Conservation (phyloP, 2,797 vertebrate genomes). For the Craterocephalus amniculus region DNA sequence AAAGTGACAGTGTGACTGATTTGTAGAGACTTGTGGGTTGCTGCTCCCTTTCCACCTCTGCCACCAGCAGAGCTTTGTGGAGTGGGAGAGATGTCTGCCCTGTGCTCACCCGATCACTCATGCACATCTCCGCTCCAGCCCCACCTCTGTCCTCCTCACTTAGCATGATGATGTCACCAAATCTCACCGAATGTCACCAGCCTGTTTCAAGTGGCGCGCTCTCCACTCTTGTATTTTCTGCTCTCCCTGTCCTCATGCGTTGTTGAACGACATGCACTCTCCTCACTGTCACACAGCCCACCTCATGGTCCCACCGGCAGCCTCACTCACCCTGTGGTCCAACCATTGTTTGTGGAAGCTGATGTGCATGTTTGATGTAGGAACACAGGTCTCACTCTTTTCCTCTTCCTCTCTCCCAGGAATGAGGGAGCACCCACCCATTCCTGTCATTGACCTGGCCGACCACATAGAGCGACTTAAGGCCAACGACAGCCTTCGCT, state of each 20-base stretch:
- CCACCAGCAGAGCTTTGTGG: conserved; percentile 60
- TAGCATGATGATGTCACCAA: conserved; percentile 78
- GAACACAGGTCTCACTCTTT: conserved; percentile 45
- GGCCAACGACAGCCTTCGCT: conserved; percentile 94
- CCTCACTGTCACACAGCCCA: conserved; percentile 71
- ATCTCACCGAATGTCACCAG: conserved; percentile 66
- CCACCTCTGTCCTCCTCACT: conserved; percentile 71
- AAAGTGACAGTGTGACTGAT: conserved; percentile 77
- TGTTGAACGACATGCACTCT: conserved; percentile 71
- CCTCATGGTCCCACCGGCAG: conserved; percentile 75
- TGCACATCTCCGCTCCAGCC: conserved; percentile 68
- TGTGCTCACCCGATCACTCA: conserved; percentile 76
- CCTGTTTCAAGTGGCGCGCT: conserved; percentile 56
- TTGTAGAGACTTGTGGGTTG: conserved; percentile 68
- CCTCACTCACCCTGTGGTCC: conserved; percentile 73
- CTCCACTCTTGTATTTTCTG: conserved; percentile 24
- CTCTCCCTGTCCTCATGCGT: conserved; percentile 66
- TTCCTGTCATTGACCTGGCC: conserved; percentile 85
- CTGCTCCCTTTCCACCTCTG: conserved; percentile 69
- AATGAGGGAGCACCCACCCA: conserved; percentile 92
- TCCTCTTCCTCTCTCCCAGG: conserved; percentile 75
- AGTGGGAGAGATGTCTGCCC: conserved; percentile 72
- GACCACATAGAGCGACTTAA: conserved; percentile 95
- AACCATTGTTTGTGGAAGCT: conserved; percentile 56
- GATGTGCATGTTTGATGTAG: conserved; percentile 13